These are phyloP conservation scores for Calidris pugnax DNA, from an alignment of 2,113 vertebrate genomes.

Conservation along the genomic window DNA sequence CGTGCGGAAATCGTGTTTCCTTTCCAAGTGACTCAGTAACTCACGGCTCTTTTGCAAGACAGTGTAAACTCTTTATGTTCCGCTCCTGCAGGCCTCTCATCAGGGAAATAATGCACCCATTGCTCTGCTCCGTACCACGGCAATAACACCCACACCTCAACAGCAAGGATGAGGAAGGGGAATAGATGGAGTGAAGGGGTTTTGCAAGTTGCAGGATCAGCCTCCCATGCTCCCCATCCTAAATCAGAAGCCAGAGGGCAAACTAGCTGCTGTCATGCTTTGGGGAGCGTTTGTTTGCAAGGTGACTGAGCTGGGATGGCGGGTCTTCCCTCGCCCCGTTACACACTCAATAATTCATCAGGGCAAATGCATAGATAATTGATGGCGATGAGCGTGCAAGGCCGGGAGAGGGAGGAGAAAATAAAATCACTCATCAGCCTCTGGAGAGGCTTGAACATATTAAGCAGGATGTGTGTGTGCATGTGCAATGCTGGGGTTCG, in stretches of 20 bases:
- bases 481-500: neutral
- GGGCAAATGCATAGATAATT: slow-evolving; percentile 40
- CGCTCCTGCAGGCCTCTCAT: neutral
- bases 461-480: neutral
- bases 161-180: neutral
- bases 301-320: neutral
- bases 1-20: slow-evolving; percentile 37
- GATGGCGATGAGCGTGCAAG: neutral
- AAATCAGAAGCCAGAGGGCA: slow-evolving; percentile 3
- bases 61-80: neutral
- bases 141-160: neutral
- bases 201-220: neutral
- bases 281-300: neutral
- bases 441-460: neutral
- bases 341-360: slow-evolving; percentile 51
- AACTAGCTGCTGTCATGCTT: neutral
- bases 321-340: neutral
- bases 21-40: slow-evolving; percentile 34
- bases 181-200: neutral
- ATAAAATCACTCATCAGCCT: slow-evolving; percentile 29
- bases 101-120: neutral
- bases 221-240: neutral
- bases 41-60: neutral
- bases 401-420: slow-evolving; percentile 19
- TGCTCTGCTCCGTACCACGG: neutral